A percentile compares a stretch with the other conserved stretches of the same genome.
phyloP scores from a whole-genome alignment of 2,797 vertebrate genomes.

The Cichlasoma orientale region DNA sequence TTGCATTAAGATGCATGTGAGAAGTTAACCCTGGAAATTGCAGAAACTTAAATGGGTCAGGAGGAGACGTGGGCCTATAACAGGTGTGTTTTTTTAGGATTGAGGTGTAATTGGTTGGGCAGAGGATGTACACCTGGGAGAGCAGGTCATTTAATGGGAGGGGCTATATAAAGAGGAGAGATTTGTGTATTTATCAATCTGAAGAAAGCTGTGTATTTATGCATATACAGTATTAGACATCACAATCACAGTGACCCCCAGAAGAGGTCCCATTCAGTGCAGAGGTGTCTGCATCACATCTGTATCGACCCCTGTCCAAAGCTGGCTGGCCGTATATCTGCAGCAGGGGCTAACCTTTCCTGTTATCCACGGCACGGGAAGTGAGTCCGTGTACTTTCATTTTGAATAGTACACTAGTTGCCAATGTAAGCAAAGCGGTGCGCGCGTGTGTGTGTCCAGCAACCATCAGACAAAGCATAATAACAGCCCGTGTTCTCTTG shows the following conservation, averaged over 20 bases:
- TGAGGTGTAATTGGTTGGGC: background rate
- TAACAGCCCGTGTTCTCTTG: background rate
- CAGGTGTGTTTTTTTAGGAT: rapidly evolving
- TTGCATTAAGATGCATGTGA: background rate
- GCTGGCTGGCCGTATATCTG: slow-evolving; percentile 24
- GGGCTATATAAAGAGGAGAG: background rate
- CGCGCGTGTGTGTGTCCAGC: slow-evolving; percentile 11
- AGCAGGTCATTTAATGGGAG: background rate
- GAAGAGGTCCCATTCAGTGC: background rate
- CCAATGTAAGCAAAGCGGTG: slow-evolving; percentile 55
- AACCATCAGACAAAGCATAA: slow-evolving; percentile 24
- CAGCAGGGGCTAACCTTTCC: slow-evolving; percentile 59
- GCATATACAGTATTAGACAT: background rate
- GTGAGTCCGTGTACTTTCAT: slow-evolving; percentile 38
- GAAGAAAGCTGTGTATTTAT: slow-evolving; percentile 1
- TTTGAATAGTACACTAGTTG: slow-evolving; percentile 34
- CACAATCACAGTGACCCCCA: background rate
- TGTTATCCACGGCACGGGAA: slow-evolving; percentile 72
- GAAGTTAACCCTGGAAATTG: background rate
- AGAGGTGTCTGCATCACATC: background rate
- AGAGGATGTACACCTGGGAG: background rate
- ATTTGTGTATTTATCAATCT: background rate
- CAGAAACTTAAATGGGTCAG: background rate
- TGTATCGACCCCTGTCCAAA: slow-evolving; percentile 5
- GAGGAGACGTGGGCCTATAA: background rate